These are phyloP conservation scores for Trissoscelio sp. DNA, from an alignment of 2,888 invertebrate species.

Conservation along the genomic window DNA sequence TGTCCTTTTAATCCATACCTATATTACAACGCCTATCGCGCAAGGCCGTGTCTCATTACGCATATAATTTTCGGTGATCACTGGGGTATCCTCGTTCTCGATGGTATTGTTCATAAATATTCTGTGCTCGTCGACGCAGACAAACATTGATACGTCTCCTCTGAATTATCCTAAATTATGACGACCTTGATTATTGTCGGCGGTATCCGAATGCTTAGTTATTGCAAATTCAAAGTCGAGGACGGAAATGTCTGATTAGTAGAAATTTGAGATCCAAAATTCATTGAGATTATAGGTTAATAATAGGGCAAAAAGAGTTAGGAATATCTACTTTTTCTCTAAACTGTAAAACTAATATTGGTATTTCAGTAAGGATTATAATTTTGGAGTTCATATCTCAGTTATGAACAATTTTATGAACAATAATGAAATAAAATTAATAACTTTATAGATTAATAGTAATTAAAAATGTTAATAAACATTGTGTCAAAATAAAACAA, in stretches of 20 bases:
- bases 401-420: no score
- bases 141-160: constrained; percentile 51
- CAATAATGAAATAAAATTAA: no score
- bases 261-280: constrained; percentile 19
- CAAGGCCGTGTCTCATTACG: constrained; percentile 41
- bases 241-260: constrained; percentile 16
- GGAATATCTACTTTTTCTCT: no score
- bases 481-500: no score
- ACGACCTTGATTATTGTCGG: constrained; percentile 55
- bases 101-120: constrained; percentile 60
- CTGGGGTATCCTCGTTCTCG: constrained; percentile 45
- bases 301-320: no score
- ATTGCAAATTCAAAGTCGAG: constrained; percentile 29
- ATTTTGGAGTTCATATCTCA: no score
- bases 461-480: no score
- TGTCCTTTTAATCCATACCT: no score
- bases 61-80: constrained; percentile 53
- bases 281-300: no score
- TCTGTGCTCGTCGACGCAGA: constrained; percentile 40
- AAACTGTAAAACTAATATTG: no score
- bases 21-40: constrained; percentile 1
- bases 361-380: no score
- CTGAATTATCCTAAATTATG: constrained; percentile 56
- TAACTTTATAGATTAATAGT: no score
- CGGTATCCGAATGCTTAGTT: constrained; percentile 9